These are phyloP conservation scores for Megastigmus dorsalis DNA, from an alignment of 2,888 invertebrate genomes.

Conservation along the genomic window DNA sequence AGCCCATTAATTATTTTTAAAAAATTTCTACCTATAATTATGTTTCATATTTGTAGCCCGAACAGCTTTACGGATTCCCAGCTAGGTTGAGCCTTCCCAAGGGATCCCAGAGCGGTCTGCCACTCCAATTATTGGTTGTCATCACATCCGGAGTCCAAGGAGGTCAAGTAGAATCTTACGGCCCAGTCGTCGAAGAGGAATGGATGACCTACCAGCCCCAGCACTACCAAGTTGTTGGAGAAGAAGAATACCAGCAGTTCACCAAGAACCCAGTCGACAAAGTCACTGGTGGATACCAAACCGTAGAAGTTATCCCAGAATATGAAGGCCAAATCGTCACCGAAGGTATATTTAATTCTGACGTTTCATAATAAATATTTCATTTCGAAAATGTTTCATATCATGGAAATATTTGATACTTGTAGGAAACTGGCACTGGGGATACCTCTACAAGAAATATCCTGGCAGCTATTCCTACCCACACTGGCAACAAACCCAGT, in stretches of 20 bases:
- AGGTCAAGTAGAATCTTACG: constrained; percentile 73
- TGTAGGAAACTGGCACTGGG: constrained; percentile 60
- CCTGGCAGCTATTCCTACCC: constrained; percentile 58
- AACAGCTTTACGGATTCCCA: constrained; percentile 77
- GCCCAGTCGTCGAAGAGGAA: constrained; percentile 65
- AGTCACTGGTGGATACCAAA: constrained; percentile 56
- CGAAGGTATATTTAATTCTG: constrained; percentile 35
- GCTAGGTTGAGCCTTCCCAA: constrained; percentile 81
- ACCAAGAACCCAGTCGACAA: constrained; percentile 52
- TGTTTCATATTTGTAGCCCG: constrained; percentile 71
- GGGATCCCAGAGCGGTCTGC: constrained; percentile 79
- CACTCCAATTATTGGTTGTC: constrained; percentile 79
- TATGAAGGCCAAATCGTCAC: constrained; percentile 46
- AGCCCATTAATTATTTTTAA: neutral
- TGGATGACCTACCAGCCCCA: constrained; percentile 50
- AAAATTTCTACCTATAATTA: neutral
- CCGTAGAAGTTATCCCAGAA: constrained; percentile 66
- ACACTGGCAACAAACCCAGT: constrained; percentile 58
- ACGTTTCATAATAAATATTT: no score
- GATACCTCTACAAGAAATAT: constrained; percentile 64
- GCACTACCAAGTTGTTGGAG: constrained; percentile 63
- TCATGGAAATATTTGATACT: no score
- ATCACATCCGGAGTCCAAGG: constrained; percentile 76
- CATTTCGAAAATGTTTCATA: no score
- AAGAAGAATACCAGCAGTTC: constrained; percentile 62